These are phyloP conservation scores for Malurus elegans DNA, from an alignment of 2,113 vertebrate genomes.

Conservation along the genomic window DNA sequence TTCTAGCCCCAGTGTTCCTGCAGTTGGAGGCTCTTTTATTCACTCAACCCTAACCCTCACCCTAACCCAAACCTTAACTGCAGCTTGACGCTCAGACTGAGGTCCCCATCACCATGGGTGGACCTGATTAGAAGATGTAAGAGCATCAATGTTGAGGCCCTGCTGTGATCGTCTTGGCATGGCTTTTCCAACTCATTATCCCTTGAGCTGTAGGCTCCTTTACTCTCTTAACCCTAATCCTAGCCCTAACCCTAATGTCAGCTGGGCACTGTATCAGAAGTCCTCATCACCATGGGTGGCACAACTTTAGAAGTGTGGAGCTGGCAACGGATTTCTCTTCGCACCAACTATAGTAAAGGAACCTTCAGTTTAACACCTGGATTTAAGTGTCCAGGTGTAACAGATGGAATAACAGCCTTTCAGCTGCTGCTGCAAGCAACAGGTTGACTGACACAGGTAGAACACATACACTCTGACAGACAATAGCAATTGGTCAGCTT, in stretches of 20 bases:
- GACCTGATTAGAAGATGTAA: too few relatives aligned
- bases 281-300: background rate
- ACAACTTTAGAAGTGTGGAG: background rate
- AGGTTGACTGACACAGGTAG: background rate
- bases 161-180: too few relatives aligned
- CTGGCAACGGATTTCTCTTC: background rate
- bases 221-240: too few relatives aligned
- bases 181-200: too few relatives aligned
- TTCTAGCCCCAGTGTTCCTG: background rate
- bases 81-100: too few relatives aligned
- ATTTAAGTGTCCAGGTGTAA: background rate
- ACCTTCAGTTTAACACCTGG: background rate
- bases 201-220: too few relatives aligned
- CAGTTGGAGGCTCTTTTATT: background rate
- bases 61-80: background rate
- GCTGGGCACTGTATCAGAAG: too few relatives aligned
- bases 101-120: too few relatives aligned
- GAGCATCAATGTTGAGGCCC: too few relatives aligned
- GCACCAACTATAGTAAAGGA: background rate
- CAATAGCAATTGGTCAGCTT: background rate
- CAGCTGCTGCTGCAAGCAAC: background rate
- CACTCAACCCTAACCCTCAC: background rate
- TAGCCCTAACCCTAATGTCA: too few relatives aligned
- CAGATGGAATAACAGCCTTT: background rate
- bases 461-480: background rate